Evolutionary conservation across 2,797 vertebrate genomes (phyloP), one percentile per base, ranked within the genome.

Genomic region (Sebastes dallii): DNA sequence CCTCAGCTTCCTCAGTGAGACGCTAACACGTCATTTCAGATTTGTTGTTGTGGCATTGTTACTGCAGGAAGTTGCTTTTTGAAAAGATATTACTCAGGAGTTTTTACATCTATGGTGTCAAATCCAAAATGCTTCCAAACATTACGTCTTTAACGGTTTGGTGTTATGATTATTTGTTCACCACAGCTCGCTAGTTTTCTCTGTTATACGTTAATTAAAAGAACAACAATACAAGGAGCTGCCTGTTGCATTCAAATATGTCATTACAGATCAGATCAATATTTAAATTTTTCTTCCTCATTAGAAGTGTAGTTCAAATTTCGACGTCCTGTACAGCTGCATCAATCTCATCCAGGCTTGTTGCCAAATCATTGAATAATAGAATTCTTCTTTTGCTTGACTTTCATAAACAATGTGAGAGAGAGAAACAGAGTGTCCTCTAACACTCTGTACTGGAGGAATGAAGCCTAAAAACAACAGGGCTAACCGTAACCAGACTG

Each of bases 391-490:
- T 70, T 72, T 65, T 50, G 13, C 30, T 73, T 27, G 11, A 18
- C 58, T 46, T 59, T 42, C 25, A 30, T 22, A 55, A 27, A 69
- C 30, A 75, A n/a, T 14, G 12, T 13, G 36, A 9, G 58, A 52
- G 22, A 71, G 52, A 66, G 30, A 66, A 27, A 25, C 36, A 36
- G 27, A 13, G 11, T 24, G 72, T 80, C 67, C 34, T 77, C 8
- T 5, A 30, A 27, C 7, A 10, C 59, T 70, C 64, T 58, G 7
- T n/a, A 16, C 25, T 72, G 46, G 2, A 64, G 69, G 66, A 77
- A 74, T 32, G 66, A 78, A 66, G 66, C 65, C 77, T 81, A 9
- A 81, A 83, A 81, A 68, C 50, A 54, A 68, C 50, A 54, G 61
- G 64, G 25, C 58, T 36, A 58, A 81, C 65, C 65, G 16, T 34